Base-by-base conservation (phyloP, 2,797 vertebrate species). In the Hoplostethus mediterraneus region DNA sequence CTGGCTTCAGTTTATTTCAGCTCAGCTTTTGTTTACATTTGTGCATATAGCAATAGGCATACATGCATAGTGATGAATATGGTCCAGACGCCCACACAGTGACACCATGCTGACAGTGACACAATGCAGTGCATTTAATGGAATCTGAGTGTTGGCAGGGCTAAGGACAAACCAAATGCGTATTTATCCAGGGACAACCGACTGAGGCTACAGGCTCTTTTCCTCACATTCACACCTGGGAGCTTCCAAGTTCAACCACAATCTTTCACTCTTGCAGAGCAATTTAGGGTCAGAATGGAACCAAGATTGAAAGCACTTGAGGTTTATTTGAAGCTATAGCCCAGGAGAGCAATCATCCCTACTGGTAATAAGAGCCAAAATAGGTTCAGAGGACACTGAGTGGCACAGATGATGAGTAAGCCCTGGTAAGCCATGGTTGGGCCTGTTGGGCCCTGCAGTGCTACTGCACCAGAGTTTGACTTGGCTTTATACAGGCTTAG, bases 311-410 rank as follows among this genome's bases (percentile, higher is more conserved):
- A 57, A 57, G 60, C 47, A 40, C 36, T 5, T 0, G 61, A 47
- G 63, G 45, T 73, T 74, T 57, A 59, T 79, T 38, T 77, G 64
- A 74, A 57, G 62, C 80, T 52, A 0, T 55, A 60, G 40, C 71
- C 55, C 67, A 6, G 62, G 75, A 81, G 74, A 67, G 73, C 67
- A 64, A 79, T 86, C 80, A 81, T 73, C 71, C 63, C 66, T 56
- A 65, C 71, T 72, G 67, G 48, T 70, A 65, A 62, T 64, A 28
- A 63, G 58, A 76, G n/a, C 36, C 63, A 53, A 69, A 55, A 59
- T 54, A 33, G 30, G 52, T 76, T 61, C 3, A 63, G 40, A 79
- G 75, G 14, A 3, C 42, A n/a, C 67, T 58, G 75, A 77, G 61
- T n/a, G 63, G 13, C 17, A 25, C 59, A 59, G 71, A 64, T 76